phyloP scores from a whole-genome alignment of 2,797 vertebrate genomes.

The Avahi laniger region DNA sequence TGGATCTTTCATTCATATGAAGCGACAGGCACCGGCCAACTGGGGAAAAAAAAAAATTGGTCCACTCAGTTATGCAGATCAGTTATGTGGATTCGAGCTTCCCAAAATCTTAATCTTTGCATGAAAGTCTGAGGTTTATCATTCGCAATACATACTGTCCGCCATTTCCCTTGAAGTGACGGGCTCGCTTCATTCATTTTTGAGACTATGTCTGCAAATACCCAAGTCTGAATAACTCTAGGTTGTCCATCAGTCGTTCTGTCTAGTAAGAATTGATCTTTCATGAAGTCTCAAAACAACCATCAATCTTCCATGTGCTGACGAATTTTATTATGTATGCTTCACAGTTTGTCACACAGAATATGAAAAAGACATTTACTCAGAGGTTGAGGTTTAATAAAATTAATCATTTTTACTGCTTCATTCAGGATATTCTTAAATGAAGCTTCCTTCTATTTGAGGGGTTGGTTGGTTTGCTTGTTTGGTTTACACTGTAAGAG shows the following conservation, averaged over 20 bases:
- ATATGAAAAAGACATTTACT: constrained; percentile 19
- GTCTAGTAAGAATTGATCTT: not conserved
- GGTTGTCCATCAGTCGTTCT: not conserved
- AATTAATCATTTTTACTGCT: not conserved
- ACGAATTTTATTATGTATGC: not conserved
- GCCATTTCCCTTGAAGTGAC: not conserved
- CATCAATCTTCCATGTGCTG: not conserved
- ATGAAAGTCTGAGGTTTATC: not conserved
- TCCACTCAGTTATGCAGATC: not conserved
- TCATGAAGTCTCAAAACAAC: not conserved
- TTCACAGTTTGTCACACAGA: not conserved
- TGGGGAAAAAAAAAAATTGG: not conserved
- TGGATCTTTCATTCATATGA: not conserved
- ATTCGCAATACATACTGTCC: not conserved
- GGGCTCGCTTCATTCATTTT: not conserved
- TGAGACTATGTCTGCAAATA: not conserved
- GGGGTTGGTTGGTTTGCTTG: not conserved
- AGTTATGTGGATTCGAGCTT: not conserved
- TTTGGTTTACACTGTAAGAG: not conserved
- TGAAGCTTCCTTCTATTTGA: not conserved
- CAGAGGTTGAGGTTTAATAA: not conserved
- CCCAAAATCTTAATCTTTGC: not conserved
- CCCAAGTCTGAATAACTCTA: not conserved
- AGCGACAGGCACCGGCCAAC: not conserved
- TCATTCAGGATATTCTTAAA: not conserved